phyloP scores from a whole-genome alignment of 1,140 invertebrate genomes.

The Papilio helenus region DNA sequence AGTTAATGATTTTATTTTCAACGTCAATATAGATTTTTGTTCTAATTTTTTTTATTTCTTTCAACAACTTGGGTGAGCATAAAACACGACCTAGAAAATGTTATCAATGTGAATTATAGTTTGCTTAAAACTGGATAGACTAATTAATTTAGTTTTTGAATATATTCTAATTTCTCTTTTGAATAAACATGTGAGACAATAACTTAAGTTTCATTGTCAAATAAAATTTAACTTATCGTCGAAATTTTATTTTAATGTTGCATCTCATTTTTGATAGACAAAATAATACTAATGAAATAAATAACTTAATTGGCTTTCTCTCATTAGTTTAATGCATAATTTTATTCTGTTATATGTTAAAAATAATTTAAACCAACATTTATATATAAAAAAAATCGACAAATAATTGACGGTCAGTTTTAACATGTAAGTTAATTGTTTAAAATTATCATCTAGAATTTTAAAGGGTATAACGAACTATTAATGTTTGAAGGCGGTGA shows the following conservation, averaged over 20 bases:
- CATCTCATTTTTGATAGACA: neutral
- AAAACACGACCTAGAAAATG: neutral
- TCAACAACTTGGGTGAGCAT: neutral
- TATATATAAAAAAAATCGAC: neutral
- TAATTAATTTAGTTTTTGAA: slow-evolving; percentile 22
- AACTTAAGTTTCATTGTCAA: slow-evolving; percentile 20
- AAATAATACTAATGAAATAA: neutral
- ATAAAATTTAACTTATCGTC: slow-evolving; percentile 6
- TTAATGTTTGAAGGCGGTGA: neutral
- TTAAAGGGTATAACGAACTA: slow-evolving; percentile 13
- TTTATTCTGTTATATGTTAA: neutral
- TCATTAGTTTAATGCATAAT: neutral
- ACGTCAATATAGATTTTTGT: neutral
- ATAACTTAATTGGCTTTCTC: neutral
- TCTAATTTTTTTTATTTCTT: neutral
- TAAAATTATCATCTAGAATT: slow-evolving; percentile 5
- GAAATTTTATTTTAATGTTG: neutral
- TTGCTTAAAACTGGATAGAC: neutral
- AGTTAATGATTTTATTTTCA: neutral
- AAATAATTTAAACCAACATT: neutral
- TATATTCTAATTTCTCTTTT: slow-evolving; percentile 20
- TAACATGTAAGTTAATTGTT: neutral
- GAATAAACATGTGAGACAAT: slow-evolving; percentile 19
- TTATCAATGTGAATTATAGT: slow-evolving; percentile 3
- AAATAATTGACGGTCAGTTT: neutral